These are phyloP conservation scores for Acyrthosiphon pisum DNA, from an alignment of 1,140 invertebrate genomes.

Conservation along the genomic window DNA sequence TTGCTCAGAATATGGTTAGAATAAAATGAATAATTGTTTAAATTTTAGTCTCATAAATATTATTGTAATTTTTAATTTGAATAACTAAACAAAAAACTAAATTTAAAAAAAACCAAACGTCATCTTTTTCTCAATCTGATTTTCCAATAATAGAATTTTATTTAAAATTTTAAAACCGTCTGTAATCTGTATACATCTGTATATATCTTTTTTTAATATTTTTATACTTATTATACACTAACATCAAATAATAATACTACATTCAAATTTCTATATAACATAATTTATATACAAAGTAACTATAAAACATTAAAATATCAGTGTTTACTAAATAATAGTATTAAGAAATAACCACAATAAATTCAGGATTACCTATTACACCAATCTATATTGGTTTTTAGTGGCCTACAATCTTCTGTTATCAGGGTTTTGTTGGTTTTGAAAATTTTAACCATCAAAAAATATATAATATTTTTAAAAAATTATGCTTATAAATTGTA, in stretches of 20 bases:
- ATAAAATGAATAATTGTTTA: conserved; percentile 17
- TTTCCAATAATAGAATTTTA: neutral
- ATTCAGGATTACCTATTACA: too few relatives aligned
- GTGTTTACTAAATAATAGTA: neutral
- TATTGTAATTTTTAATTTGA: conserved; percentile 28
- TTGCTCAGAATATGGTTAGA: neutral
- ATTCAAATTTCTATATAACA: neutral
- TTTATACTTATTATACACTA: neutral
- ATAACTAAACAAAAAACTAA: neutral
- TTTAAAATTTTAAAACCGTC: neutral
- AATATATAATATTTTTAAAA: too few relatives aligned
- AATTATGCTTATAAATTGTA: too few relatives aligned
- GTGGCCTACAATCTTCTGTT: too few relatives aligned
- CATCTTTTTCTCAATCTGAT: neutral
- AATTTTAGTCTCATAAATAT: conserved; percentile 29
- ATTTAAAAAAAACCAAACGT: neutral
- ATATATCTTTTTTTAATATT: neutral
- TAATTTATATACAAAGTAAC: neutral
- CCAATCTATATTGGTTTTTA: too few relatives aligned
- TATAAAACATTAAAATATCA: neutral
- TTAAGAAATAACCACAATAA: too few relatives aligned
- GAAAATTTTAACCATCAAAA: too few relatives aligned
- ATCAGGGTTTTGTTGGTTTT: too few relatives aligned
- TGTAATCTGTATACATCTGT: neutral
- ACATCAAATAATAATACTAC: neutral